These are phyloP conservation scores for Pteruthius melanotis DNA, from an alignment of 2,113 vertebrate genomes.

Conservation along the genomic window DNA sequence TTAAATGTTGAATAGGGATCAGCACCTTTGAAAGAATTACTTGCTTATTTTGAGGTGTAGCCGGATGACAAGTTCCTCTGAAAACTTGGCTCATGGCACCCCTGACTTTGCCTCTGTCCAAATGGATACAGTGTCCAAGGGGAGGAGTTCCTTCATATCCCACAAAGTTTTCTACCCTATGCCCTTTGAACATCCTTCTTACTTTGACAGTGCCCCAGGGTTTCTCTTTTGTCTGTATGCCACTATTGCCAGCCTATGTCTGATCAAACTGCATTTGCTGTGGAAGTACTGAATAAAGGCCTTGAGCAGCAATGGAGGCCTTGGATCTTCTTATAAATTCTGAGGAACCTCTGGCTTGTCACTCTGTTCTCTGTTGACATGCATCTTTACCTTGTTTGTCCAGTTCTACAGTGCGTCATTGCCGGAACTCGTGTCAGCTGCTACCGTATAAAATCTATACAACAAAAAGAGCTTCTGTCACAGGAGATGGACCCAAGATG, in stretches of 20 bases:
- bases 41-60: neutral
- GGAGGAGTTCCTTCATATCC: neutral
- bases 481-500: neutral
- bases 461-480: neutral
- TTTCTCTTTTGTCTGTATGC: neutral
- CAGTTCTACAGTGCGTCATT: neutral
- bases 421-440: neutral
- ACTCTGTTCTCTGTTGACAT: neutral
- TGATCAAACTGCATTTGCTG: neutral
- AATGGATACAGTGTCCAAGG: neutral
- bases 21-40: neutral
- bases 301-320: rapidly evolving
- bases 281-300: neutral
- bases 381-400: neutral
- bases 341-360: neutral
- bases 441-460: neutral
- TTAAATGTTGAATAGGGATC: neutral
- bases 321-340: neutral
- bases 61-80: neutral
- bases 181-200: neutral
- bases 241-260: neutral
- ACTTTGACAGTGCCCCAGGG: neutral
- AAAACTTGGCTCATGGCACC: neutral
- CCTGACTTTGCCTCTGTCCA: neutral
- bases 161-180: neutral